A percentile compares a stretch with the other conserved stretches of the same genome.
Conservation (phyloP, 2,113 vertebrate genomes). For the Sitta europaea region DNA sequence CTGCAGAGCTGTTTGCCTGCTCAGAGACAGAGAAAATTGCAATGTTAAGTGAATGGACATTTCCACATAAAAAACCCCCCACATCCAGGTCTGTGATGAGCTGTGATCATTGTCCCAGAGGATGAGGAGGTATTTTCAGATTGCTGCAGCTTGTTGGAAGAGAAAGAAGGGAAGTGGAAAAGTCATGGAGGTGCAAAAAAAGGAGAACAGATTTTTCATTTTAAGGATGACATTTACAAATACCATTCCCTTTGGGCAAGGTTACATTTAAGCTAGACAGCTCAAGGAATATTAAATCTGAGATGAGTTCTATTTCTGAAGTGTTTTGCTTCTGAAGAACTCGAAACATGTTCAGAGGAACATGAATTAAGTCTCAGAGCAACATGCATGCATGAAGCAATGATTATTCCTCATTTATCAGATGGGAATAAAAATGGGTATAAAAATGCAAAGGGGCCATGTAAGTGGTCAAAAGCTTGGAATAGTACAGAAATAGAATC, state of each 20-base stretch:
- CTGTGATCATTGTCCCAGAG: background rate
- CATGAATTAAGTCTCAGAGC: background rate
- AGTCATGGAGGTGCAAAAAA: background rate
- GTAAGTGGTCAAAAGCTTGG: background rate
- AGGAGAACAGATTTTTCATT: conserved; percentile 15
- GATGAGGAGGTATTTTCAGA: background rate
- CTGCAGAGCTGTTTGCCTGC: background rate
- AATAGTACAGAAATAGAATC: conserved; percentile 37
- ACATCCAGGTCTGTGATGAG: background rate
- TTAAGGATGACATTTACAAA: conserved; percentile 43
- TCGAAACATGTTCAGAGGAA: background rate
- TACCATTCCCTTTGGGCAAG: background rate
- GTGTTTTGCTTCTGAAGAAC: background rate
- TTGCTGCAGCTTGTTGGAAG: background rate
- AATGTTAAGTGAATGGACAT: background rate
- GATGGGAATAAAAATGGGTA: conserved; percentile 9
- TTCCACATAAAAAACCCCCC: background rate
- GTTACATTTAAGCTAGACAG: background rate
- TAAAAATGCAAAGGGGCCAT: background rate
- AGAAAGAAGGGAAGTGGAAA: background rate
- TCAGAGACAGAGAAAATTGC: background rate
- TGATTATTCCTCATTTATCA: background rate
- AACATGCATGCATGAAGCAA: background rate
- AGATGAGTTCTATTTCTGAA: conserved; percentile 9
- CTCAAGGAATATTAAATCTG: background rate